A percentile compares a stretch with the other conserved stretches of the same genome.
Conservation (phyloP, 2,797 vertebrate species). For the Psittacula derbiana region DNA sequence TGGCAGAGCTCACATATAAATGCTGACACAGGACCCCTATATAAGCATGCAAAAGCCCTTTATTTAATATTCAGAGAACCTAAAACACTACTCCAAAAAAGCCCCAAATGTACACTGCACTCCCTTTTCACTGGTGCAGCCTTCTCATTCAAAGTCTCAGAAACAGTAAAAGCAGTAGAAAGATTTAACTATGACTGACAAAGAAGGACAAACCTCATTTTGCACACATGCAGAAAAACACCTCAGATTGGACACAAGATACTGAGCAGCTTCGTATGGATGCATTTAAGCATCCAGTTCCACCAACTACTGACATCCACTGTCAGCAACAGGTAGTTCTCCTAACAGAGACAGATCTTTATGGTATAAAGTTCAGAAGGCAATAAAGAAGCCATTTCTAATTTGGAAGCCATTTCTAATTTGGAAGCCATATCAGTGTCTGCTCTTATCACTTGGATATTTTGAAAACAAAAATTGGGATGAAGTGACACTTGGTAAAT, state of each 20-base stretch:
- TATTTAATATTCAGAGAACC: not conserved
- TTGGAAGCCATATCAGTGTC: not conserved
- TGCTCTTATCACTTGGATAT: not conserved
- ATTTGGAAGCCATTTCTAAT: not conserved
- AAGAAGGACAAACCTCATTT: not conserved
- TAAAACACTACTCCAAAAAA: not conserved
- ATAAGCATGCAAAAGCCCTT: not conserved
- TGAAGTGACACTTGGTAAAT: not conserved
- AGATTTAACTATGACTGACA: not conserved
- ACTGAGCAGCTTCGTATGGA: not conserved
- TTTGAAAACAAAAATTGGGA: not conserved
- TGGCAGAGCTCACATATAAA: not conserved
- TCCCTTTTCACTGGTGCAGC: not conserved
- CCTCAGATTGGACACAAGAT: not conserved
- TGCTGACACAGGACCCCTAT: not conserved
- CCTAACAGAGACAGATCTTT: not conserved
- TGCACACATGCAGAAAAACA: not conserved
- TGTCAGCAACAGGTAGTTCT: not conserved
- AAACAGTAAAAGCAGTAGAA: not conserved
- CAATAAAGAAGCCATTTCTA: not conserved
- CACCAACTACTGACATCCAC: not conserved
- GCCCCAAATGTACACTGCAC: not conserved
- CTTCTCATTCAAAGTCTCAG: not conserved
- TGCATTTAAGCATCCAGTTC: not conserved
- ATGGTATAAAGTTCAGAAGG: not conserved